Conservation (phyloP, 1,140 invertebrate species). For the Zaprionus vittiger region DNA sequence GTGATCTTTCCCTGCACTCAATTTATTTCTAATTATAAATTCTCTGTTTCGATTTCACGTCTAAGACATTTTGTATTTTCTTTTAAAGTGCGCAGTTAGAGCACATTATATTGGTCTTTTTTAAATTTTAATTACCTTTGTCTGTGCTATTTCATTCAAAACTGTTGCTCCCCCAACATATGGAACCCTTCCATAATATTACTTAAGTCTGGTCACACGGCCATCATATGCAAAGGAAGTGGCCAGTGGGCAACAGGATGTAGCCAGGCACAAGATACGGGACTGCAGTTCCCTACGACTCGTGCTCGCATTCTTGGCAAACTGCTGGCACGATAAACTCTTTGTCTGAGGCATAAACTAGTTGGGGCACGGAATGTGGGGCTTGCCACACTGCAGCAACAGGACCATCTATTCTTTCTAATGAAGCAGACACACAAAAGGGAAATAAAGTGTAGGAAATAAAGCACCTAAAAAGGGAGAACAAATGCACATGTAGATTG, state of each 20-base stretch:
- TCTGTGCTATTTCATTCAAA: background rate
- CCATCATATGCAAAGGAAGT: constrained; percentile 1
- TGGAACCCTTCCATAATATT: constrained; percentile 8
- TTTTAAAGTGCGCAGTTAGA: constrained; percentile 40
- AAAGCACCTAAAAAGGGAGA: background rate
- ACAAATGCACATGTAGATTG: background rate
- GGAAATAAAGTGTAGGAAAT: background rate
- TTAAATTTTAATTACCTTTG: constrained; percentile 65
- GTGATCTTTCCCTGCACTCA: background rate
- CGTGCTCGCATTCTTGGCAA: constrained; percentile 25
- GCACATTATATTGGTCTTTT: constrained; percentile 44
- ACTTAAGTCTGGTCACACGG: constrained; percentile 14
- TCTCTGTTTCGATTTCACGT: background rate
- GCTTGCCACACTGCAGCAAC: constrained; percentile 8
- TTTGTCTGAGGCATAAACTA: constrained; percentile 28
- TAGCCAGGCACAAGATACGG: constrained; percentile 19
- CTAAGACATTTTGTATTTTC: constrained; percentile 12
- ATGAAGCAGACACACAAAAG: background rate
- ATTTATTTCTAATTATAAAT: constrained; percentile 5
- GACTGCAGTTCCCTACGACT: constrained; percentile 7
- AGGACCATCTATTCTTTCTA: constrained; percentile 2
- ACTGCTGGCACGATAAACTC: constrained; percentile 36
- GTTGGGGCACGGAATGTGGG: constrained; percentile 15
- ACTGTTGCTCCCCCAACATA: background rate
- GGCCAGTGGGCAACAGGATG: constrained; percentile 14